Conservation (phyloP, 2,888 invertebrate genomes). For the Zygothrica quintamaculata region DNA sequence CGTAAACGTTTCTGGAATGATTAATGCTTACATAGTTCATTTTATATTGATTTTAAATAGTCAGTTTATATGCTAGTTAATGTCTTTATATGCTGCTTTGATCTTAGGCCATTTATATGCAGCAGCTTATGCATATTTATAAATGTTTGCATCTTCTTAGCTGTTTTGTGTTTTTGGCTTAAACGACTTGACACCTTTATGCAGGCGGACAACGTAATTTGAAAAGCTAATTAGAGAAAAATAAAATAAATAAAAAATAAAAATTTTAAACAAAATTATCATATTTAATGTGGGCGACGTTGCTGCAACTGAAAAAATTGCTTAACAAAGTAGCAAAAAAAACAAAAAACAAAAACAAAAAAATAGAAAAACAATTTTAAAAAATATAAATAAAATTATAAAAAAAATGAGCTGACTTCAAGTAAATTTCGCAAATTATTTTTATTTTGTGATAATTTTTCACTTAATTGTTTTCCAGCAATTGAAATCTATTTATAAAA, state of each 20-base stretch:
- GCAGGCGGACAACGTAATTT: constrained; percentile 48
- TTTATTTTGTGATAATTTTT: constrained; percentile 53
- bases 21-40: too few relatives aligned
- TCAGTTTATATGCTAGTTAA: too few relatives aligned
- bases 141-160: background rate
- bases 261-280: constrained; percentile 41
- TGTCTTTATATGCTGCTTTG: too few relatives aligned
- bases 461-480: constrained; percentile 46
- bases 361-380: too few relatives aligned
- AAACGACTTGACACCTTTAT: constrained; percentile 49
- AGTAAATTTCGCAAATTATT: constrained; percentile 49
- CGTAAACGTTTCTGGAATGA: too few relatives aligned
- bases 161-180: constrained; percentile 19
- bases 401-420: constrained; percentile 46
- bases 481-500: constrained; percentile 49
- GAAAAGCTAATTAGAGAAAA: constrained; percentile 38
- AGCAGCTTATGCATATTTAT: constrained; percentile 39
- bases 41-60: too few relatives aligned
- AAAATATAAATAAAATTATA: constrained; percentile 17
- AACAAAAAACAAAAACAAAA: too few relatives aligned
- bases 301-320: constrained; percentile 17
- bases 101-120: constrained; percentile 20
- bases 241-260: too few relatives aligned
- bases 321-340: constrained; percentile 8
- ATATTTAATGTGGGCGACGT: constrained; percentile 44